Evolutionary conservation across 2,797 vertebrate genomes (phyloP), one percentile per base, ranked within the genome.

Genomic region (Phrynocephalus forsythii): DNA sequence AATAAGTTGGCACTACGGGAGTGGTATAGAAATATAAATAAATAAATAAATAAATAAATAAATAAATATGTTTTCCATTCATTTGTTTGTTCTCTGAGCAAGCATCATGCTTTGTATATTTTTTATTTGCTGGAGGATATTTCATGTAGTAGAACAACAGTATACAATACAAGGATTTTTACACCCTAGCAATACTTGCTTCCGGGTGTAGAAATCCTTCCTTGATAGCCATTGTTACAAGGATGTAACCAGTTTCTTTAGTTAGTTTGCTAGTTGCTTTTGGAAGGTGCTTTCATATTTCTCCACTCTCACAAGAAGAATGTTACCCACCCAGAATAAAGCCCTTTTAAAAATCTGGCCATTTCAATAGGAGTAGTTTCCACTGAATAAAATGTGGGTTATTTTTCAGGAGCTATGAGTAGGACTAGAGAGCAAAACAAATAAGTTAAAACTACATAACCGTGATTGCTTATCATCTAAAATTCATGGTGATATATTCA

Each of bases 71-170:
- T 44, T 30, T 68, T 7, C 48, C 48, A 15, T 18, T 82, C 15
- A 48, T 68, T 48, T 48, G 2, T 67, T 81, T 44, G 33, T 67
- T 44, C 63, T 68, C 22, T 82, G 63, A 67, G 30, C 26, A 82
- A 69, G 7, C 38, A n/a, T 82, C 26, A 48, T 69, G 22, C 24
- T 44, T 44, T 67, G 30, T 82, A 67, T 38, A 30, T 15, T 66
- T 48, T 1, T 92, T 84, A 85, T 83, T 50, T 91, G 0, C 78
- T 89, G 84, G 75, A 84, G 15, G 22, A 73, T 85, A 48, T 75
- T 63, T 91, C 68, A 13, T 18, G 4, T 77, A 48, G 38, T 44
- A 44, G 38, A 44, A 44, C 38, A 44, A 44, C 38, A 44, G 38
- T 44, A 44, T 44, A 44, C 38, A 44, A 44, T 44, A 44, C 38